Evolutionary conservation across 2,797 vertebrate genomes (phyloP).

Genomic region (Sarcoramphus papa): DNA sequence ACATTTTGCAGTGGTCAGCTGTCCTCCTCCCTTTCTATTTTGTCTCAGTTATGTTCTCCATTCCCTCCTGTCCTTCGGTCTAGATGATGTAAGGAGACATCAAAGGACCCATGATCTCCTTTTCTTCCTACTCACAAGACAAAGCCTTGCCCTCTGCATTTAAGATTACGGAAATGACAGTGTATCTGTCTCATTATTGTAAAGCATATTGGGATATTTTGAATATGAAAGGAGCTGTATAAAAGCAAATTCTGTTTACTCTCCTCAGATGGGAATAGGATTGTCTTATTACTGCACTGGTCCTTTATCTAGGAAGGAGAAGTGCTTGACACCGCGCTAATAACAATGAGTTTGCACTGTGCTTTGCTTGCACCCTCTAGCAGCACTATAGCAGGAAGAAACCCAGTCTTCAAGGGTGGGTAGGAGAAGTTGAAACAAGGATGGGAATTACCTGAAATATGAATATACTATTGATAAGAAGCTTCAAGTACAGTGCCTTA

Average conservation of each 20-base stretch:
- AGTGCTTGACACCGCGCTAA: background rate
- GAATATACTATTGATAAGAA: background rate
- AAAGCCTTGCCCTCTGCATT: background rate
- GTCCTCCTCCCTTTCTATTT: background rate
- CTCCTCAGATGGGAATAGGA: background rate
- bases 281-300: background rate
- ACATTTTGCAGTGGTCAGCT: background rate
- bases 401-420: background rate
- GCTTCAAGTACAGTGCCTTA: background rate
- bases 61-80: conserved; percentile 1
- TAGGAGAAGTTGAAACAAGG: background rate
- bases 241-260: conserved; percentile 14
- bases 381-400: background rate
- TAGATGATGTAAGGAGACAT: conserved; percentile 13
- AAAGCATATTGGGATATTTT: conserved; percentile 23
- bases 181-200: conserved; percentile 18
- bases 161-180: background rate
- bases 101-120: conserved; percentile 14
- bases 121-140: background rate
- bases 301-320: background rate
- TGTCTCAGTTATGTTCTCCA: background rate
- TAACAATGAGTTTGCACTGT: background rate
- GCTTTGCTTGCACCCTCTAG: background rate
- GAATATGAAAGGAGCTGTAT: conserved; percentile 16
- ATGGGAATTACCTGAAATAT: background rate